Conservation (phyloP, 2,797 vertebrate species). For the Sebastes nivosus region DNA sequence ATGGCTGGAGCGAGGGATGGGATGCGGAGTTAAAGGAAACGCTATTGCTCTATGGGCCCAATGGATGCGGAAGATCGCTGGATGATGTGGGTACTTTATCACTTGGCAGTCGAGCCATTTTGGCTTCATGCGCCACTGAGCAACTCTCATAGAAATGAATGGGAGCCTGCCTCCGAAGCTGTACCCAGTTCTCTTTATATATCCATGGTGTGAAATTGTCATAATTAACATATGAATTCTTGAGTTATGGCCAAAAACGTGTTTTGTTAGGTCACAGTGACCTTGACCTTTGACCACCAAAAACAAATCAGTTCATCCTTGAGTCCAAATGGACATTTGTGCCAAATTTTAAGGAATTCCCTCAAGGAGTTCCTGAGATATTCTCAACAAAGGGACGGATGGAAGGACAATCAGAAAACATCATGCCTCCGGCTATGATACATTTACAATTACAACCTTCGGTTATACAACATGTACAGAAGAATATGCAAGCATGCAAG, state of each 20-base stretch:
- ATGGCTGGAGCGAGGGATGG: no score
- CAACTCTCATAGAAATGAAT: no score
- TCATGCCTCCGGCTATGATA: background rate
- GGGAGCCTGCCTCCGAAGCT: fast-evolving
- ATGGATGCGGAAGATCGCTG: no score
- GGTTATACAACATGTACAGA: background rate
- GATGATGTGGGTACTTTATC: no score
- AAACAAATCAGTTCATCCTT: background rate
- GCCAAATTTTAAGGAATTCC: background rate
- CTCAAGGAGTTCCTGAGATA: background rate
- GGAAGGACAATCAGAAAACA: background rate
- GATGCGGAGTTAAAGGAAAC: no score
- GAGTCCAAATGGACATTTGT: background rate
- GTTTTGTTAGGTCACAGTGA: background rate
- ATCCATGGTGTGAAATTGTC: no score
- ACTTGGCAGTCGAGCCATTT: no score
- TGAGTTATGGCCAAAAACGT: background rate
- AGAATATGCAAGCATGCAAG: background rate
- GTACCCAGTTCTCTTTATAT: no score
- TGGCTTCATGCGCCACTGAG: no score
- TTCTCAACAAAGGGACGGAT: background rate
- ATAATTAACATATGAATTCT: no score
- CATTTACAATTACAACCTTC: background rate
- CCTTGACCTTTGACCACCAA: background rate
- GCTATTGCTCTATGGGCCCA: no score